Evolutionary conservation across 2,797 vertebrate genomes (phyloP).

Genomic region (Meda fulgida): DNA sequence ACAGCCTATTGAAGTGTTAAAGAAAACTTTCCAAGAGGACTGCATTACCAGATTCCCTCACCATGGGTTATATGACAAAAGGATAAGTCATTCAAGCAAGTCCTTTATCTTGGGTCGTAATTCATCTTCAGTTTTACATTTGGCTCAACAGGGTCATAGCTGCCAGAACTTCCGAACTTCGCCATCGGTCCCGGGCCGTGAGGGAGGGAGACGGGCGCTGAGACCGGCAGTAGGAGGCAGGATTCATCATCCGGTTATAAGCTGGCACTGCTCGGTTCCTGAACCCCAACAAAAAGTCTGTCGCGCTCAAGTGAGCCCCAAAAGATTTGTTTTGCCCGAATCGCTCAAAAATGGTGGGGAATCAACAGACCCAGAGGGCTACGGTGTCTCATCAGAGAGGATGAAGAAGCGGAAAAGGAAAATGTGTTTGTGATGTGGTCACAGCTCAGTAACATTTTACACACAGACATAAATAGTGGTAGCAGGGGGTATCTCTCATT

Average conservation of each 20-base stretch:
- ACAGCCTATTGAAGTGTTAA: neutral
- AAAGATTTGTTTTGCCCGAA: constrained; percentile 55
- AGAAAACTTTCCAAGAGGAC: constrained; percentile 22
- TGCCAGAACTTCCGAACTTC: constrained; percentile 30
- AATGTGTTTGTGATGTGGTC: constrained; percentile 59
- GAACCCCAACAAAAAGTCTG: constrained; percentile 54
- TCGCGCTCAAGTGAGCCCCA: constrained; percentile 57
- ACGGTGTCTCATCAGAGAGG: constrained; percentile 48
- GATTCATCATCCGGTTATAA: constrained; percentile 40
- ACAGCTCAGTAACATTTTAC: constrained; percentile 55
- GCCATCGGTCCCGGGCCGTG: constrained; percentile 7
- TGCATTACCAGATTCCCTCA: constrained; percentile 8
- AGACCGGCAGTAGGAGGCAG: constrained; percentile 42
- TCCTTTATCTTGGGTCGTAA: constrained; percentile 16
- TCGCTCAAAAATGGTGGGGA: constrained; percentile 48
- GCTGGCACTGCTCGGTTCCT: constrained; percentile 48
- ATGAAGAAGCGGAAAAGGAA: constrained; percentile 41
- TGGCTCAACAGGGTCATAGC: constrained; percentile 28
- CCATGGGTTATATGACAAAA: constrained; percentile 30
- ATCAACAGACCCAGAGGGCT: constrained; percentile 47
- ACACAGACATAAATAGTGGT: constrained; percentile 57
- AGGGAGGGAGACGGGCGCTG: constrained; percentile 16
- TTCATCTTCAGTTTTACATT: constrained; percentile 45
- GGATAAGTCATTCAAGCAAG: constrained; percentile 34
- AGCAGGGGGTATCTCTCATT: constrained; percentile 36